phyloP scores from a whole-genome alignment of 2,797 vertebrate species.

The Acanthiza pusilla region DNA sequence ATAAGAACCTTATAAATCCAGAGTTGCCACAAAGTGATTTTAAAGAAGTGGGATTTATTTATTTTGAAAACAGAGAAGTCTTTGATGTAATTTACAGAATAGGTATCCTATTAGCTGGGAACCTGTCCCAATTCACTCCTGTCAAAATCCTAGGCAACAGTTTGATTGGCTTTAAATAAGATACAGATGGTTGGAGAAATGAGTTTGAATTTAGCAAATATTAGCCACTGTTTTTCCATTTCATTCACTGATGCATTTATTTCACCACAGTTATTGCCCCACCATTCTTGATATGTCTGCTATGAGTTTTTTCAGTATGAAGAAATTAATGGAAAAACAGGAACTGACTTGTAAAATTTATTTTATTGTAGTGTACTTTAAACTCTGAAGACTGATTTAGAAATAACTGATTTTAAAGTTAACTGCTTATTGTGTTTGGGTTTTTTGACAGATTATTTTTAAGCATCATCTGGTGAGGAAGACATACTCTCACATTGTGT shows the following conservation, averaged over 20 bases:
- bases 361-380: background rate
- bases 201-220: background rate
- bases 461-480: background rate
- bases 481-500: background rate
- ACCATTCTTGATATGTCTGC: background rate
- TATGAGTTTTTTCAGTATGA: background rate
- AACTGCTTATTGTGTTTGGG: background rate
- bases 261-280: background rate
- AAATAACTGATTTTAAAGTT: background rate
- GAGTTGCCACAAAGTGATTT: background rate
- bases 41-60: background rate
- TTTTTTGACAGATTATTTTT: background rate
- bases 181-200: background rate
- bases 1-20: background rate
- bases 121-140: slow-evolving; percentile 9
- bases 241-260: background rate
- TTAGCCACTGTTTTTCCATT: background rate
- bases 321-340: background rate
- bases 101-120: background rate
- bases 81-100: background rate
- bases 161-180: slow-evolving; percentile 14
- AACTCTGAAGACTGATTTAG: background rate
- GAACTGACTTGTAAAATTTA: background rate
- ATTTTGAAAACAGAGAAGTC: background rate
- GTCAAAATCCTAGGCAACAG: background rate